Conservation (phyloP, 1,140 invertebrate species). For the Matsumurasca onukii region DNA sequence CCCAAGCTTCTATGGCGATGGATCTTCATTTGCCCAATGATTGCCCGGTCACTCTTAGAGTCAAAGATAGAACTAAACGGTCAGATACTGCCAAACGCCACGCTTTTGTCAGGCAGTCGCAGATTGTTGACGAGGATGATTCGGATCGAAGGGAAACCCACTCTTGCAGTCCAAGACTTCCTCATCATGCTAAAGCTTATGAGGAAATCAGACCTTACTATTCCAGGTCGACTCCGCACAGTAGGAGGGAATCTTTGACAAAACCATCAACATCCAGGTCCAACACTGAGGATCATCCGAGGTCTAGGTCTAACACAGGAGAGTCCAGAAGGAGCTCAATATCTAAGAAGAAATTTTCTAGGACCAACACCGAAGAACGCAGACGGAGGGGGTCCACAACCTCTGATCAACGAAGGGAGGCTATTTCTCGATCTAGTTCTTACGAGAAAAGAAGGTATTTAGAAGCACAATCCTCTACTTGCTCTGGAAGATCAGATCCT, state of each 20-base stretch:
- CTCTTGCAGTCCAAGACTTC: conserved; percentile 34
- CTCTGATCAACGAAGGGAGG: conserved; percentile 23
- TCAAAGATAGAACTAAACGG: conserved; percentile 58
- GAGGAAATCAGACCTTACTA: conserved; percentile 31
- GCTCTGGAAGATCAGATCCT: conserved; percentile 1
- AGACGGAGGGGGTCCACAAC: conserved; percentile 29
- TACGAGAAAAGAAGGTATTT: conserved; percentile 13
- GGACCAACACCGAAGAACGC: conserved; percentile 29
- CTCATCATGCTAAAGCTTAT: conserved; percentile 23
- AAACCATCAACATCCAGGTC: conserved; percentile 12
- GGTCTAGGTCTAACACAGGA: conserved; percentile 30
- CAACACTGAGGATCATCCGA: conserved; percentile 23
- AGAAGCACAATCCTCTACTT: conserved; percentile 9
- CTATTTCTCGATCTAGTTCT: conserved; percentile 15
- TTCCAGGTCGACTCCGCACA: conserved; percentile 32
- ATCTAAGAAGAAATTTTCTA: conserved; percentile 25
- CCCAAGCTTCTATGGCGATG: conserved; percentile 69
- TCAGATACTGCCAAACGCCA: conserved; percentile 71
- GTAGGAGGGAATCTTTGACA: conserved; percentile 30
- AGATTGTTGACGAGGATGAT: conserved; percentile 56
- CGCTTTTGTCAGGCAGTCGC: conserved; percentile 70
- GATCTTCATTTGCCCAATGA: conserved; percentile 65
- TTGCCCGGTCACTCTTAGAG: conserved; percentile 65
- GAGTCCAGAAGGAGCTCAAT: conserved; percentile 18
- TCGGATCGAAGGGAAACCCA: conserved; percentile 34